Base-by-base conservation (phyloP, 1,140 invertebrate species). In the Leptestheria dahalacensis region DNA sequence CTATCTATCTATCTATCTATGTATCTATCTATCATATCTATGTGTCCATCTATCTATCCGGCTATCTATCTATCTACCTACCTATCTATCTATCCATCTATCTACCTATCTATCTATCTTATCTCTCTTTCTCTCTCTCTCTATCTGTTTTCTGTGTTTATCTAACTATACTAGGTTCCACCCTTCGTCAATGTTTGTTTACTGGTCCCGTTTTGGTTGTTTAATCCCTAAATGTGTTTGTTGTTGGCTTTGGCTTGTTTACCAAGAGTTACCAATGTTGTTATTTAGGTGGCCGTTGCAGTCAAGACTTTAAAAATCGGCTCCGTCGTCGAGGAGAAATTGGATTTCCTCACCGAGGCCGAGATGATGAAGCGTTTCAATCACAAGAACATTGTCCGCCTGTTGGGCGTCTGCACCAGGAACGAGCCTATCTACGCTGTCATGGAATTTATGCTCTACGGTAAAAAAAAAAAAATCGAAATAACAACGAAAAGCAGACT, bases 371-470 rank as follows among this genome's bases (percentile, higher is more conserved):
- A 93, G 67, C 76, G 84, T 50, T 90, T 95, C 69, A 83, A 90
- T 52, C 91, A 96, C 68, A 82, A 83, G 62, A 95, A 97, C 69
- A 86, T 97, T 28, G 82, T 96, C 0, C 82, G 84, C 63, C 73
- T 97, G 2, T 71, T 95, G 0, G 79, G 77, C 18, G 88, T 95
- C 25, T 90, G 86, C 64, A 88, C 86, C 1, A 83, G 84, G 67
- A 82, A 79, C 48, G 86, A 91, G 63, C 89, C 91, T 0, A 81
- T 91, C 15, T 87, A 88, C 66, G 90, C 89, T 3, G 81, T 95
- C 0, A 92, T 95, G 82, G 91, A 95, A 69, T 92, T 91, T 63
- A 91, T 93, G 85, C 76, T 93, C 48, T 91, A 91, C 64, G 91
- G 91, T 70, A 72, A 75, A 66, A 69, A n/a, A n/a, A n/a, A 49